A percentile compares a stretch with the other conserved stretches of the same genome.
Conservation (phyloP, 2,888 invertebrate species). For the Coleophora deauratella region DNA sequence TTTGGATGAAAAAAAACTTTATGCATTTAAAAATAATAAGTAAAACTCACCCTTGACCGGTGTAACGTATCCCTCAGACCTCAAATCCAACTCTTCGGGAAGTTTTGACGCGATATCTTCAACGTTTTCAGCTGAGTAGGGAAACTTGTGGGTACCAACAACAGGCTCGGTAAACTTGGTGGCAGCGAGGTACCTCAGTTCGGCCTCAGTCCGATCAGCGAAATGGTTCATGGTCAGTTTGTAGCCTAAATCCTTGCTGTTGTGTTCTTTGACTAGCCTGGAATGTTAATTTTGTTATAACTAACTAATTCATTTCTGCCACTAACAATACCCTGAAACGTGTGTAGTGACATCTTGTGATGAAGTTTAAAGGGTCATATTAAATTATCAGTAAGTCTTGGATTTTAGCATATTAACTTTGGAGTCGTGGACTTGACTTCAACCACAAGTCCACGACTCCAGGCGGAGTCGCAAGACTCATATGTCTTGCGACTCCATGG, state of each 20-base stretch:
- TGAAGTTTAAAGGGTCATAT: not conserved
- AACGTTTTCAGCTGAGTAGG: conserved; percentile 17
- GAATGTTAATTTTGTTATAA: conserved; percentile 1
- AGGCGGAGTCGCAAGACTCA: no score
- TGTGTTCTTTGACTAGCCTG: conserved; percentile 31
- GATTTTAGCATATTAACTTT: not conserved
- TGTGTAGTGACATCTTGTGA: not conserved
- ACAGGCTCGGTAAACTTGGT: conserved; percentile 16
- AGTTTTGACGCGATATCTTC: conserved; percentile 20
- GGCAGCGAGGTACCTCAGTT: conserved; percentile 22
- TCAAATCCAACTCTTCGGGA: conserved; percentile 34
- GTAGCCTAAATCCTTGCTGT: conserved; percentile 30
- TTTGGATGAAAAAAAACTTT: no score
- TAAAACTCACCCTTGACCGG: conserved; percentile 30
- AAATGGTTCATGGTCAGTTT: conserved; percentile 34
- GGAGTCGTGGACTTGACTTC: not conserved
- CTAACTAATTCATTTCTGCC: not conserved
- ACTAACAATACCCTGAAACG: not conserved
- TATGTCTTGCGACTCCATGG: no score
- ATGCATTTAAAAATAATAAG: not conserved
- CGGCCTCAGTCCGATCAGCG: conserved; percentile 29
- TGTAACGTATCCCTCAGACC: conserved; percentile 31
- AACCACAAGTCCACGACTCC: no score
- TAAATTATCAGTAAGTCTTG: no score
- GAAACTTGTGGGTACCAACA: conserved; percentile 22